Percentiles rank a stretch among this genome's conserved stretches.
Evolutionary conservation across 2,888 invertebrate species (phyloP).

Genomic region (Drosophila paranaensis): DNA sequence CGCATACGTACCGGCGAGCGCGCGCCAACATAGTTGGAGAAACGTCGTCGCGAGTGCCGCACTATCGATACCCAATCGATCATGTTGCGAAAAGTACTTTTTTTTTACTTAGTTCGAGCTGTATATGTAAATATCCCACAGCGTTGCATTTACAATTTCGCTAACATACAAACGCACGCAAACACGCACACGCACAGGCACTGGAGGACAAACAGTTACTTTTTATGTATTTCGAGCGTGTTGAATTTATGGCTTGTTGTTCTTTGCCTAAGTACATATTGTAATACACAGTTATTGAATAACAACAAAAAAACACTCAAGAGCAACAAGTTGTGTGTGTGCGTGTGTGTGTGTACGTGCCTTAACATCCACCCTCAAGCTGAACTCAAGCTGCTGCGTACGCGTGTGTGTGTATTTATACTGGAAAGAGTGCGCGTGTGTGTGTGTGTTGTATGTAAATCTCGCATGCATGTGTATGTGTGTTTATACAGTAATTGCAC

Average conservation of each 20-base stretch:
- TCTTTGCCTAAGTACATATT: constrained; percentile 14
- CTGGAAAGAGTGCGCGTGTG: background rate
- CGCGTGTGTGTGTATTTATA: background rate
- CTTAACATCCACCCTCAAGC: background rate
- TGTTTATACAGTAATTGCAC: constrained; percentile 5
- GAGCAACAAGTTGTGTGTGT: constrained; percentile 45
- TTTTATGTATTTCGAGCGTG: constrained; percentile 7
- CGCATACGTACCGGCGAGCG: constrained; percentile 88
- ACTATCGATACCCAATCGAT: constrained; percentile 92
- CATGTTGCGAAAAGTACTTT: constrained; percentile 85
- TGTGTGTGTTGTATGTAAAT: background rate
- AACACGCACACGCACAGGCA: constrained; percentile 1
- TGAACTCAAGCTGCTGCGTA: constrained; percentile 1
- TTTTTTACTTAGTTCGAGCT: constrained; percentile 10
- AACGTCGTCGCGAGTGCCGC: constrained; percentile 89
- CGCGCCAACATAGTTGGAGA: constrained; percentile 89
- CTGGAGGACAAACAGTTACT: constrained; percentile 1
- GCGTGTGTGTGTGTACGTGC: background rate
- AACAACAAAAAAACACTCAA: background rate
- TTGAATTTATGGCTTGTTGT: constrained; percentile 8
- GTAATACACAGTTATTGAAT: constrained; percentile 18
- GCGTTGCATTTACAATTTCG: constrained; percentile 17
- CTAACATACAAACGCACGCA: background rate
- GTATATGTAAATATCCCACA: constrained; percentile 13
- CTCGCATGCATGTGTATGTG: background rate